Evolutionary conservation across 2,113 vertebrate species (phyloP), one percentile per base, ranked within the genome.

Genomic region (Pyxicephalus adspersus): DNA sequence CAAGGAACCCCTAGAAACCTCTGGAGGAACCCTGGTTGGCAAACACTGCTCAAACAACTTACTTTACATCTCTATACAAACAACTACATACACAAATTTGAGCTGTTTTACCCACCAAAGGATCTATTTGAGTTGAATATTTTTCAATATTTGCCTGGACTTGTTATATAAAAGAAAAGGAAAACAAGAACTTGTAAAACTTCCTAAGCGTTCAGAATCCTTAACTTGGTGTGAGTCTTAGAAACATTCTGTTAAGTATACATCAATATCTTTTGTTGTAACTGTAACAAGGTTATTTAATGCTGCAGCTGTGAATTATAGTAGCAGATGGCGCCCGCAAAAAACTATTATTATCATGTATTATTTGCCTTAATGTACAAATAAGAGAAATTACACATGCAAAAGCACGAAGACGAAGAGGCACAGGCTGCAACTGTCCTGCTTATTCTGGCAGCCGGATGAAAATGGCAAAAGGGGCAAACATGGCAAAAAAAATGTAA

Each of bases 251-350:
- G 71, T 58, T 74, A 74, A 22, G 58, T 60, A 18, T 60, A 60
- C 54, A 74, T 74, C 71, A 74, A 74, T 74, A 74, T 74, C 71
- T 74, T 74, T 74, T 74, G 71, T 60, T 74, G 34, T 55, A 60
- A 60, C 29, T 74, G 71, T 74, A 74, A 74, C 71, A 34, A 74
- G 71, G 71, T 74, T 74, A 74, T 74, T 74, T 74, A 74, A 58
- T 74, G 71, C 71, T 74, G 52, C 71, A 74, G 71, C 71, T 74
- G 71, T 58, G 71, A 74, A 74, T 74, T 74, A 74, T 74, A 34
- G n/a, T 58, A 58, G 28, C 71, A 74, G 71, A 74, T 74, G 71
- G 71, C 54, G 28, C 26, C 71, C 54, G 58, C 52, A 74, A 61
- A n/a, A 74, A 74, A 74, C 71, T 74, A 74, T 74, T 74, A 74